A percentile compares a stretch with the other conserved stretches of the same genome.
Evolutionary conservation across 2,113 vertebrate genomes (phyloP).

Genomic region (Ciconia stormi): DNA sequence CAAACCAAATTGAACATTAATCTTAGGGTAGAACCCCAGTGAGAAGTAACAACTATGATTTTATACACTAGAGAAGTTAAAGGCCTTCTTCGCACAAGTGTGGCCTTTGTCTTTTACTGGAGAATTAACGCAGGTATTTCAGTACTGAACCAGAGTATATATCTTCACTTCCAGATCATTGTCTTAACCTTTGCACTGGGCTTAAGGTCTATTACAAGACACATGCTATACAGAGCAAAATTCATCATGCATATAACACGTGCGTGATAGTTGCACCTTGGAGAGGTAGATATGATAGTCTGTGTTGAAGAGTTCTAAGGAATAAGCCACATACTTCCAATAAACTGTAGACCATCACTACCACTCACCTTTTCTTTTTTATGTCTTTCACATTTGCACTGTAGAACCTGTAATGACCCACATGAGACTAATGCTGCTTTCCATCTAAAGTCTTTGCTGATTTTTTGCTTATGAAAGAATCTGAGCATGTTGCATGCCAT

Average conservation of each 20-base stretch:
- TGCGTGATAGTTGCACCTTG: not conserved
- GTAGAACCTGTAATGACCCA: slow-evolving; percentile 28
- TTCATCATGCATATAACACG: not conserved
- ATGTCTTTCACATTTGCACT: slow-evolving; percentile 36
- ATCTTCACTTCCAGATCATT: not conserved
- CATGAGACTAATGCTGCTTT: slow-evolving; percentile 44
- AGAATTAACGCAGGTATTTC: not conserved
- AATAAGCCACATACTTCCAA: not conserved
- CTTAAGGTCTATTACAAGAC: not conserved
- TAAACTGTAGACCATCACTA: not conserved
- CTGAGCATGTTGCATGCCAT: slow-evolving; percentile 56
- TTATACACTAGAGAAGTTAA: not conserved
- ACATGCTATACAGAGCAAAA: not conserved
- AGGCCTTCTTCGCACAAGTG: accelerated
- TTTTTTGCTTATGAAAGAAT: not conserved
- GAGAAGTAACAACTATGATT: not conserved
- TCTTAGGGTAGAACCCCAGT: not conserved
- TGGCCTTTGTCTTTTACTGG: not conserved
- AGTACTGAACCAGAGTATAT: not conserved
- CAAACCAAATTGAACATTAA: not conserved
- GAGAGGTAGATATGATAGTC: not conserved
- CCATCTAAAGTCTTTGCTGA: slow-evolving; percentile 10
- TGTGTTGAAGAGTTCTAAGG: not conserved
- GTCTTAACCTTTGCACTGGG: not conserved
- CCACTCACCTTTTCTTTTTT: slow-evolving; percentile 37